phyloP scores from a whole-genome alignment of 2,113 vertebrate genomes.

The Hoplias malabaricus region DNA sequence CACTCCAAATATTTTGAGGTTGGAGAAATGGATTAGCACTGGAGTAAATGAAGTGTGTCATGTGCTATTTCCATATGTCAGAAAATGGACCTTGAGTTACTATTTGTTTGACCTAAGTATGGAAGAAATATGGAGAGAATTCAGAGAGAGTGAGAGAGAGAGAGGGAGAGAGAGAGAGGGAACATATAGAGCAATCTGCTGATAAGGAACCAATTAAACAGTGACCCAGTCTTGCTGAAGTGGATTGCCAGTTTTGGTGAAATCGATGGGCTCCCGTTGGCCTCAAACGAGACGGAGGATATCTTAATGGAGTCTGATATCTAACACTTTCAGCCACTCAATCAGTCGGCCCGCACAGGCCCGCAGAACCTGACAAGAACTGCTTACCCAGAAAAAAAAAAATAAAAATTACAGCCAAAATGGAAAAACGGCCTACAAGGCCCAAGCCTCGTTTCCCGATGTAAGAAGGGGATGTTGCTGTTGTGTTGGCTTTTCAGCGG shows the following conservation, averaged over 20 bases:
- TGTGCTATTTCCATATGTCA: constrained; percentile 3
- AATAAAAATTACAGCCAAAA: background rate
- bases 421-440: too few relatives aligned
- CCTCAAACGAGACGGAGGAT: background rate
- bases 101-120: background rate
- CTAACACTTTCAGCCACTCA: background rate
- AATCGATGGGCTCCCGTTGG: constrained; percentile 17
- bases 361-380: background rate
- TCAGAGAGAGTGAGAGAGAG: background rate
- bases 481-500: background rate
- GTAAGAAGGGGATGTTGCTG: background rate
- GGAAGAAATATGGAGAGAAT: background rate
- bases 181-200: constrained; percentile 13
- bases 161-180: background rate
- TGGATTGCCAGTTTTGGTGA: background rate
- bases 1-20: background rate
- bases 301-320: constrained; percentile 24
- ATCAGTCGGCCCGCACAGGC: background rate
- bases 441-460: background rate
- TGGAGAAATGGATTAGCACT: background rate
- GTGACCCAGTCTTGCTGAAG: constrained; percentile 6
- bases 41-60: background rate
- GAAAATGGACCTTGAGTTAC: background rate
- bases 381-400: background rate
- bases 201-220: constrained; percentile 49